Evolutionary conservation across 2,797 vertebrate species (phyloP).

Genomic region (Xerus rutilus): DNA sequence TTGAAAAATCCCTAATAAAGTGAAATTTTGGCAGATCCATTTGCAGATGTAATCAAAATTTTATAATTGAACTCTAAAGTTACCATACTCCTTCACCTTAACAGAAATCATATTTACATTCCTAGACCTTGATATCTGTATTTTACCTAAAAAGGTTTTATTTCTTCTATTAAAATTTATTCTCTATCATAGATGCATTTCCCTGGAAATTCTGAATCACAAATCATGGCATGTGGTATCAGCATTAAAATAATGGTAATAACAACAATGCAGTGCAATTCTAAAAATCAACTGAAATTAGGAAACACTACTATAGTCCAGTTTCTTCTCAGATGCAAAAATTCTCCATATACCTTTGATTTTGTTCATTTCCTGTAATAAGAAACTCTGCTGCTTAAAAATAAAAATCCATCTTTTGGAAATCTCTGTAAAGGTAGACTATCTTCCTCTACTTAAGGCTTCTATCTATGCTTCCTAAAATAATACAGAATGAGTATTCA

Average conservation of each 20-base stretch:
- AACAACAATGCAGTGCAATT: not conserved
- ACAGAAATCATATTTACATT: not conserved
- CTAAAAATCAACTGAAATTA: not conserved
- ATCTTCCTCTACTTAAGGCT: not conserved
- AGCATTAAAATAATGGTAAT: slow-evolving; percentile 36
- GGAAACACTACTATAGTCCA: not conserved
- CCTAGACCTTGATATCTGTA: not conserved
- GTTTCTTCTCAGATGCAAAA: not conserved
- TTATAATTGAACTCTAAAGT: slow-evolving; percentile 1
- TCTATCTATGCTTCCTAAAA: not conserved
- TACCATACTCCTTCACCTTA: not conserved
- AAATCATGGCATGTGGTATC: not conserved
- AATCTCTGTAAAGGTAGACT: not conserved
- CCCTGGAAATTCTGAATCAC: slow-evolving; percentile 13
- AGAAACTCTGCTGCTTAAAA: not conserved
- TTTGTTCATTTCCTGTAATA: not conserved
- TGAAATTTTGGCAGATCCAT: not conserved
- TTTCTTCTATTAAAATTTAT: not conserved
- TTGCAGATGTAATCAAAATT: not conserved
- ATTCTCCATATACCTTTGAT: not conserved
- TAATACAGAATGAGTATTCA: not conserved
- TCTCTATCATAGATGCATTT: not conserved
- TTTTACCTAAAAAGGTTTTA: not conserved
- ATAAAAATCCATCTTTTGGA: not conserved
- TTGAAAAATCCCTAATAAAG: not conserved